These are phyloP conservation scores for Callorhinus ursinus DNA, from an alignment of 2,113 vertebrate species.

Conservation along the genomic window DNA sequence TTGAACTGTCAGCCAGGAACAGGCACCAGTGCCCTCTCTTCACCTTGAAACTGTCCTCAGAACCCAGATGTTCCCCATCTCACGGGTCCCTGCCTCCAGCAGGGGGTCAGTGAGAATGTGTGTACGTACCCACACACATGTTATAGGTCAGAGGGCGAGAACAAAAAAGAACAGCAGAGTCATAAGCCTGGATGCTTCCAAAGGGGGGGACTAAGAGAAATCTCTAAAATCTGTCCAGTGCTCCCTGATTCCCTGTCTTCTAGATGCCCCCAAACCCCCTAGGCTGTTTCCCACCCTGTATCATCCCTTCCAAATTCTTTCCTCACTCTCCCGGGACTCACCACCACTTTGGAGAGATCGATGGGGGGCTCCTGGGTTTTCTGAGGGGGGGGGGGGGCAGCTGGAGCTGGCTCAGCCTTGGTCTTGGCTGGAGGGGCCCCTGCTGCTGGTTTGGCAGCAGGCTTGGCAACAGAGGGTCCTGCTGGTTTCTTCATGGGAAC, in stretches of 20 bases:
- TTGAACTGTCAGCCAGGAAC: background rate
- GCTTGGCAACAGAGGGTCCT: constrained; percentile 73
- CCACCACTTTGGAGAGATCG: constrained; percentile 85
- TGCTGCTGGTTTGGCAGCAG: constrained; percentile 73
- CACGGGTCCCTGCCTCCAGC: background rate
- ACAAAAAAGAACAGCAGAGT: constrained; percentile 24
- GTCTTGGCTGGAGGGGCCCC: constrained; percentile 66
- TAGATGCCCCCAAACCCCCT: background rate
- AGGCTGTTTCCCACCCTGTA: background rate
- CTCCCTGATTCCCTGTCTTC: background rate
- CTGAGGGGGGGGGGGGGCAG: background rate
- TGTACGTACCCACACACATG: background rate
- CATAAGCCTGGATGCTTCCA: background rate
- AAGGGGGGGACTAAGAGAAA: background rate
- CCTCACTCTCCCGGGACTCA: constrained; percentile 66
- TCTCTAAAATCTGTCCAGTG: background rate
- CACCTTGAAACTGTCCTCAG: constrained; percentile 48
- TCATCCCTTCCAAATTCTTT: background rate
- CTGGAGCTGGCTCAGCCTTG: constrained; percentile 61
- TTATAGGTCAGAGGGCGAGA: background rate
- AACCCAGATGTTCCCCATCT: constrained; percentile 64
- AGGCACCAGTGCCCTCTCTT: constrained; percentile 31
- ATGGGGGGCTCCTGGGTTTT: constrained; percentile 79
- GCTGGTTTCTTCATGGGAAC: constrained; percentile 82
- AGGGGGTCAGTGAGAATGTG: background rate